A percentile compares a stretch with the other conserved stretches of the same genome.
phyloP scores from a whole-genome alignment of 1,140 invertebrate genomes.

The Macrobrachium rosenbergii region DNA sequence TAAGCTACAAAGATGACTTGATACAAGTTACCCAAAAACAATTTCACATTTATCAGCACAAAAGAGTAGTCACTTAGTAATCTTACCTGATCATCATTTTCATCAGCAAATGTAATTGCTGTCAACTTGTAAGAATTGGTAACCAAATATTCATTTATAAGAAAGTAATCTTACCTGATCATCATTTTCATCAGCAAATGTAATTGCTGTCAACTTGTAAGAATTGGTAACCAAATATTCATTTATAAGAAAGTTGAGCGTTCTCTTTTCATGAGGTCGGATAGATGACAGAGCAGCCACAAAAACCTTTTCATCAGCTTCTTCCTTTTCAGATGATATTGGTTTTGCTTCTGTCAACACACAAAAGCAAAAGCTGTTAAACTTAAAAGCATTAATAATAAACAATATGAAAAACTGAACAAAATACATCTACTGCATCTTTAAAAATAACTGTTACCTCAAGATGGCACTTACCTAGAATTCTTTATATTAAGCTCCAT shows the following conservation, averaged over 20 bases:
- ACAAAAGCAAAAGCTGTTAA: background rate
- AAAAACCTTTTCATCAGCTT: background rate
- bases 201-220: slow-evolving; percentile 91
- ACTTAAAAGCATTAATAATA: background rate
- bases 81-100: slow-evolving; percentile 87
- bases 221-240: slow-evolving; percentile 86
- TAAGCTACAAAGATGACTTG: too few relatives aligned
- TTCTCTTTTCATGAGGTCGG: slow-evolving; percentile 87
- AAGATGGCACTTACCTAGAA: too few relatives aligned
- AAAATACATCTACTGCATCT: too few relatives aligned
- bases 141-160: slow-evolving; percentile 90
- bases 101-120: slow-evolving; percentile 92
- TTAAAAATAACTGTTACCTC: too few relatives aligned
- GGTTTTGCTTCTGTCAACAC: slow-evolving; percentile 28
- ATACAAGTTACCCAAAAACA: background rate
- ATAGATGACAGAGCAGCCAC: slow-evolving; percentile 71
- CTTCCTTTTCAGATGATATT: background rate
- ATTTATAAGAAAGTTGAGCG: slow-evolving; percentile 89
- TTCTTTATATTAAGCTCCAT: too few relatives aligned
- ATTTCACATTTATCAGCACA: slow-evolving; percentile 20
- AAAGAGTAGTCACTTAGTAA: background rate
- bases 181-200: slow-evolving; percentile 93
- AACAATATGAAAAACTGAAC: too few relatives aligned
- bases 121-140: slow-evolving; percentile 87
- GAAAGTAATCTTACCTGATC: slow-evolving; percentile 82